Conservation (phyloP, 2,113 vertebrate genomes). For the Irena cyanogastra region DNA sequence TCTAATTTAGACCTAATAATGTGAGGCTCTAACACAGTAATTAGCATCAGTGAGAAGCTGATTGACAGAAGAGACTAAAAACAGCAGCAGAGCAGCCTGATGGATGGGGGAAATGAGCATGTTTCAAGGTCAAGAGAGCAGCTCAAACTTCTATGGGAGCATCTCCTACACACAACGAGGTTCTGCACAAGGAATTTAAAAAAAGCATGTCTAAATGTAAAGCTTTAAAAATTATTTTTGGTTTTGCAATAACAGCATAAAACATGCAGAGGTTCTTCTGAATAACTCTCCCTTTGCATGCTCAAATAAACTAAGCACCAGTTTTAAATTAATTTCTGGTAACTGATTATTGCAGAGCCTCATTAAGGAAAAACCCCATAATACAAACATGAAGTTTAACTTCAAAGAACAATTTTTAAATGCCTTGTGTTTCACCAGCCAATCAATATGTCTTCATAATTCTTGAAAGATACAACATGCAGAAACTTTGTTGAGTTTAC, state of each 20-base stretch:
- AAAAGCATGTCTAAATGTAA: neutral
- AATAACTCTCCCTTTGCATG: neutral
- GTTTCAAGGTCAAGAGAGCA: neutral
- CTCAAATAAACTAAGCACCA: neutral
- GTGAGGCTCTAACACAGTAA: neutral
- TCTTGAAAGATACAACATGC: fast-evolving
- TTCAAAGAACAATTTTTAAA: neutral
- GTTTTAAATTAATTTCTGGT: neutral
- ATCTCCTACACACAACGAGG: neutral
- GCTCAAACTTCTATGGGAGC: neutral
- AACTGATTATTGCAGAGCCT: neutral
- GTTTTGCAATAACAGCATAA: neutral
- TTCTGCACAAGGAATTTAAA: neutral
- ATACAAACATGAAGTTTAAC: neutral
- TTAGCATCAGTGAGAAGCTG: neutral
- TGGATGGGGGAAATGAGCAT: fast-evolving
- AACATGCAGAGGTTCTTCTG: neutral
- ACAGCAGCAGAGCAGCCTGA: neutral
- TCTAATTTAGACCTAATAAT: neutral
- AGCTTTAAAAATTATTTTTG: neutral
- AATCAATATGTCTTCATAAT: fast-evolving
- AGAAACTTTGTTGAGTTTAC: neutral
- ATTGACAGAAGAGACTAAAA: neutral
- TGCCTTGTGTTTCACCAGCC: neutral
- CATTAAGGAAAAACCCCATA: neutral